A percentile compares a stretch with the other conserved stretches of the same genome.
Evolutionary conservation across 2,888 invertebrate genomes (phyloP).

Genomic region (Eupithecia exiguata): DNA sequence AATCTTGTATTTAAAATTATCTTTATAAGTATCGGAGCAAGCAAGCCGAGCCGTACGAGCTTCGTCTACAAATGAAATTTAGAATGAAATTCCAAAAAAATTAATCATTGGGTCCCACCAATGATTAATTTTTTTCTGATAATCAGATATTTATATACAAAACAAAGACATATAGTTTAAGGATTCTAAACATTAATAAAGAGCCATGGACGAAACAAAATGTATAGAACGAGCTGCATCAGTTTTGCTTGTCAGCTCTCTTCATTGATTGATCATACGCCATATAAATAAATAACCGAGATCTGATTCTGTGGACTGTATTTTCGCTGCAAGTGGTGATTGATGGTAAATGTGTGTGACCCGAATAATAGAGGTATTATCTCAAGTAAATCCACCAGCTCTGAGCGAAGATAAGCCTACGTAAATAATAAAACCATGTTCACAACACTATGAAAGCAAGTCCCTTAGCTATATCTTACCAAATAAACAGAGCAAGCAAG

Average conservation of each 20-base stretch:
- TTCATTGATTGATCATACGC: not conserved
- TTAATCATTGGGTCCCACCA: too few relatives aligned
- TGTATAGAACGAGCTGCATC: not conserved
- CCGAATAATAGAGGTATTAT: constrained; percentile 9
- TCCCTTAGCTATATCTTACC: constrained; percentile 13
- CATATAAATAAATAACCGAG: not conserved
- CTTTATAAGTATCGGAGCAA: too few relatives aligned
- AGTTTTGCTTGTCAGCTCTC: not conserved
- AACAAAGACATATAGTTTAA: too few relatives aligned
- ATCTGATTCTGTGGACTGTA: not conserved
- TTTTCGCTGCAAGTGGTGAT: not conserved
- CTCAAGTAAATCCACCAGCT: not conserved
- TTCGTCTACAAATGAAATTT: too few relatives aligned
- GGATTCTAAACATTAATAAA: too few relatives aligned
- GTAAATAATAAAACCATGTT: constrained; percentile 18
- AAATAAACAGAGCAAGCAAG: constrained; percentile 24
- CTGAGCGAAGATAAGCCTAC: not conserved
- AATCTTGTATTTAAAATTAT: too few relatives aligned
- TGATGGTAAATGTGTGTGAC: constrained; percentile 2
- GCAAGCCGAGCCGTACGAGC: too few relatives aligned
- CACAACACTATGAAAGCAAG: constrained; percentile 17
- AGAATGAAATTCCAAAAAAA: too few relatives aligned
- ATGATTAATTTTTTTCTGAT: too few relatives aligned
- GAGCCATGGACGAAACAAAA: not conserved
- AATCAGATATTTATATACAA: too few relatives aligned